Evolutionary conservation across 37 sponge, comb jelly and placozoan species (phyloP), one percentile per base, ranked within the genome.

Genomic region (Spongilla lacustris): DNA sequence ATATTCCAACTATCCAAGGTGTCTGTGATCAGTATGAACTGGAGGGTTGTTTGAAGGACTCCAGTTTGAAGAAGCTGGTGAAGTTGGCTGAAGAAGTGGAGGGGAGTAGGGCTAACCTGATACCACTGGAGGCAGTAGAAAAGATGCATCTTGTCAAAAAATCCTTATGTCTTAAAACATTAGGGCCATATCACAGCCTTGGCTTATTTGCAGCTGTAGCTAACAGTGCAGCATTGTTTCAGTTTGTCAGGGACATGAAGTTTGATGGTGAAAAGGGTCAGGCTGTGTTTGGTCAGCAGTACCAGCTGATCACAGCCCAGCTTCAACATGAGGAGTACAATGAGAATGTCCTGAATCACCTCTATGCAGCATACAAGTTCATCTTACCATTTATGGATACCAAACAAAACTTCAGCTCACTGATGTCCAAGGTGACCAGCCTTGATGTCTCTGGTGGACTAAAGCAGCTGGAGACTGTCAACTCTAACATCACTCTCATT

Each of bases 321-420:
- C 76, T 94, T 1, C 91, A 91, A 68, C 89, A 94, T 85, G 92
- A 94, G 31, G 95, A 94, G 25, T 94, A 95, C 71, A 86, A 95
- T 33, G 96, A 95, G 67, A 30, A 81, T 0, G 90, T 95, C 0
- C 85, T 95, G 35, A 95, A 86, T 73, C 96, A 95, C 71, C 96
- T 95, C 74, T 68, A 67, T 32, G 90, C 84, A n/a, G 96, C 96
- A 2, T 95, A 89, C 84, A 77, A 85, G 17, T 81, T 81, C 71
- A 89, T 95, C 10, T 67, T 48, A 49, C 93, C 90, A 32, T 95
- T 95, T 85, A 68, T 89, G 79, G 90, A 92, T 66, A 34, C 87
- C 23, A 33, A 89, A 19, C 84, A 81, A 73, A 80, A 48, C 32
- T 86, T 95, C 23, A 4, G 0, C 0, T 66, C 84, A 0, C 89